Base-by-base conservation (phyloP, 2,888 invertebrate species). In the Phyto melanocephala region DNA sequence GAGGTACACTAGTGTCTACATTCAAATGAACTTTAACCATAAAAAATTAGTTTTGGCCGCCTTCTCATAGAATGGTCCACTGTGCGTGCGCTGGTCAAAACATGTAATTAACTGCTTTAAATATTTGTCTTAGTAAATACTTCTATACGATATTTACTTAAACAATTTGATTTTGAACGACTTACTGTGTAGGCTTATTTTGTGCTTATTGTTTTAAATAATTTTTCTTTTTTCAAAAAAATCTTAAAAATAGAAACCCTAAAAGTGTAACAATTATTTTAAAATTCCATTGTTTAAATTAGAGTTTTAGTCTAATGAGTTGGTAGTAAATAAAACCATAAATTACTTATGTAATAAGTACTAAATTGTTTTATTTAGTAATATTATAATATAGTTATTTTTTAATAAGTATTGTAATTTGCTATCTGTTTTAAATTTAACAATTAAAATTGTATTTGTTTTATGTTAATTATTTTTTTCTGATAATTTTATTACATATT, bases 91-190 rank as follows among this genome's bases (percentile, higher is more conserved):
- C n/a, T n/a, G n/a, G n/a, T n/a, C n/a, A 7, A 8, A 20, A 7
- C n/a, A 2, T 35, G 4, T 28, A 17, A 22, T 35, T 11, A 35
- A 7, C 47, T 47, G 63, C 17, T 65, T 65, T 47, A 50, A 65
- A 65, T 65, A 65, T 47, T 65, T 47, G 47, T 47, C 47, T 35
- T 47, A 42, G 24, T 24, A n/a, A n/a, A n/a, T n/a, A n/a, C n/a
- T n/a, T n/a, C n/a, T n/a, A n/a, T n/a, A n/a, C n/a, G n/a, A n/a
- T n/a, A n/a, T n/a, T n/a, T n/a, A n/a, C n/a, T n/a, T n/a, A n/a
- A n/a, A n/a, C n/a, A n/a, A n/a, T n/a, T n/a, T n/a, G n/a, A n/a
- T n/a, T n/a, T n/a, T n/a, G n/a, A n/a, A n/a, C n/a, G n/a, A n/a
- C n/a, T n/a, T n/a, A n/a, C n/a, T n/a, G n/a, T n/a, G n/a, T n/a